Percentiles rank a stretch among this genome's conserved stretches.
Evolutionary conservation across 2,888 invertebrate genomes (phyloP).

Genomic region (Hemithea aestivaria): DNA sequence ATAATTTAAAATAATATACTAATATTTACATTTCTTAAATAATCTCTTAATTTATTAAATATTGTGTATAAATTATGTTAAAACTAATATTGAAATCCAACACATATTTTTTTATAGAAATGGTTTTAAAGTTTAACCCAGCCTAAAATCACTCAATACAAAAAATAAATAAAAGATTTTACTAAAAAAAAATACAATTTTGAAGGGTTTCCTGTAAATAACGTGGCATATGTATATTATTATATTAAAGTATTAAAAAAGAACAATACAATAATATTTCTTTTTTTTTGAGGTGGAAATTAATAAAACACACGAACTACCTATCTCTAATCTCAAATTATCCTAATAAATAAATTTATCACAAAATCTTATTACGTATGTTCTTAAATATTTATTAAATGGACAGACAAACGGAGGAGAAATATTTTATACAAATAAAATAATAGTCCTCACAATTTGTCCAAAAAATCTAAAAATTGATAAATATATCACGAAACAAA

Average conservation of each 20-base stretch:
- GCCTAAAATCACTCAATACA: too few species aligned
- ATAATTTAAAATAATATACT: slow-evolving; percentile 9
- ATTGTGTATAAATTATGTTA: slow-evolving; percentile 12
- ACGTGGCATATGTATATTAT: too few species aligned
- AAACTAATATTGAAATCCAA: slow-evolving; percentile 10
- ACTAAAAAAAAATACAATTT: too few species aligned
- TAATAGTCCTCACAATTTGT: slow-evolving; percentile 75
- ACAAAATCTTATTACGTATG: slow-evolving; percentile 40
- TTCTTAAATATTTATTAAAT: slow-evolving; percentile 5
- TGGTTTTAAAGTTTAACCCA: too few species aligned
- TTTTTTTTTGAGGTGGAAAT: too few species aligned
- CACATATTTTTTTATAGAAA: neutral
- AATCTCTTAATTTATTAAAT: slow-evolving; percentile 8
- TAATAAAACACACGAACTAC: too few species aligned
- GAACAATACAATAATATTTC: too few species aligned
- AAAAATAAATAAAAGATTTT: too few species aligned
- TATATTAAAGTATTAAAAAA: too few species aligned
- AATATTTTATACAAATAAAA: slow-evolving; percentile 65
- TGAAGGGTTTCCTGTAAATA: too few species aligned
- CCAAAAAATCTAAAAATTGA: slow-evolving; percentile 16
- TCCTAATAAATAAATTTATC: slow-evolving; percentile 35
- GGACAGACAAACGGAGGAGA: slow-evolving; percentile 67
- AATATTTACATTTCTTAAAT: slow-evolving; percentile 20
- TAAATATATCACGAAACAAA: neutral
- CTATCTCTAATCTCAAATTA: too few species aligned